phyloP scores from a whole-genome alignment of 1,140 invertebrate genomes.

The Drosophila punjabiensis region DNA sequence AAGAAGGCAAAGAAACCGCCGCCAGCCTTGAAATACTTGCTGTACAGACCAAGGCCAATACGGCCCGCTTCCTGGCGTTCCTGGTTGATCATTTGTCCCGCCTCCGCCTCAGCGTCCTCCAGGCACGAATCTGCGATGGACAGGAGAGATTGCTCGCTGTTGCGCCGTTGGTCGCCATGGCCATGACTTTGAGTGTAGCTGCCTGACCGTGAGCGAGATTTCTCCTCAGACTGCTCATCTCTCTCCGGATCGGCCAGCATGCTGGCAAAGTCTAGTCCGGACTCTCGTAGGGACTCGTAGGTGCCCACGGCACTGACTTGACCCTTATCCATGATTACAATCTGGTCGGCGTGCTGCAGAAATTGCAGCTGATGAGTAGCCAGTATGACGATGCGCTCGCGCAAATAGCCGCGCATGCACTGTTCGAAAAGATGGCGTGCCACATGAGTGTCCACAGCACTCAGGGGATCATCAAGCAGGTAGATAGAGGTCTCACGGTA shows the following conservation, averaged over 20 bases:
- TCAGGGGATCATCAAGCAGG: constrained; percentile 93
- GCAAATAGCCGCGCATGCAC: constrained; percentile 89
- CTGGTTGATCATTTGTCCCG: constrained; percentile 85
- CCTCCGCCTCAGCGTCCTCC: constrained; percentile 68
- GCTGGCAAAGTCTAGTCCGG: constrained; percentile 88
- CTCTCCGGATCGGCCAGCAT: constrained; percentile 87
- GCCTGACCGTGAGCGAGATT: constrained; percentile 63
- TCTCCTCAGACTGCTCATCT: constrained; percentile 78
- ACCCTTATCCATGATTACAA: constrained; percentile 88
- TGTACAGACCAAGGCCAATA: constrained; percentile 87
- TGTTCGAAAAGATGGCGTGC: constrained; percentile 90
- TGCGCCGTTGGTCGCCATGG: constrained; percentile 75
- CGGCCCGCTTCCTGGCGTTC: constrained; percentile 87
- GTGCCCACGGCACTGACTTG: constrained; percentile 87
- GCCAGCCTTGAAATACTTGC: constrained; percentile 88
- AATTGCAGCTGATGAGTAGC: constrained; percentile 96
- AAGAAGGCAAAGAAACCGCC: constrained; percentile 86
- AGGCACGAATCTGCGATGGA: constrained; percentile 87
- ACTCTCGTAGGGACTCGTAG: constrained; percentile 88
- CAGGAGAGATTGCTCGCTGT: constrained; percentile 85
- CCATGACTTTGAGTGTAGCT: constrained; percentile 63
- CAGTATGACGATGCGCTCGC: constrained; percentile 89
- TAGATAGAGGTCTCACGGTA: constrained; percentile 94
- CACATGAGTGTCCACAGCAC: constrained; percentile 91
- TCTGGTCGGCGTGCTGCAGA: constrained; percentile 91